A percentile compares a stretch with the other conserved stretches of the same genome.
Conservation (phyloP, 2,888 invertebrate genomes). For the Emesis furor region DNA sequence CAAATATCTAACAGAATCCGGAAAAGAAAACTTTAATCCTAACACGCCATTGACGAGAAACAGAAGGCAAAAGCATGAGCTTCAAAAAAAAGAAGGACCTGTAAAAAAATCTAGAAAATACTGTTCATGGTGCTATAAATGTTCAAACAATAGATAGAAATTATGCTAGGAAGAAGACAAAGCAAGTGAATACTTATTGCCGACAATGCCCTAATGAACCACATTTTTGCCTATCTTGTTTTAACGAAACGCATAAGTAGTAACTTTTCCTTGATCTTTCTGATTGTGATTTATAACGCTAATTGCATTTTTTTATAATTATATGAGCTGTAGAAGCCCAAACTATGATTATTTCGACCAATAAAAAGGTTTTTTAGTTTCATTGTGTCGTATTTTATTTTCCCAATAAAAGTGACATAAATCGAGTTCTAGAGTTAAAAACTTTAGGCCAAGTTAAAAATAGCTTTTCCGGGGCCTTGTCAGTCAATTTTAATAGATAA, state of each 20-base stretch:
- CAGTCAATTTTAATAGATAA: conserved; percentile 60
- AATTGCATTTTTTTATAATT: conserved; percentile 35
- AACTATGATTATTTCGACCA: conserved; percentile 41
- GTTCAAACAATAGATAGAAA: conserved; percentile 34
- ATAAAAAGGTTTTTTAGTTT: conserved; percentile 34
- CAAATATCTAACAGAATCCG: conserved; percentile 50
- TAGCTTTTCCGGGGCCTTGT: conserved; percentile 53
- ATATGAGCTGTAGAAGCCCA: conserved; percentile 32
- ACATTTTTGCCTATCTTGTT: conserved; percentile 68
- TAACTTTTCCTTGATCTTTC: conserved; percentile 28
- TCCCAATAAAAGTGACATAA: conserved; percentile 38
- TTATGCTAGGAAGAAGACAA: conserved; percentile 35
- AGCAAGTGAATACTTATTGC: conserved; percentile 60
- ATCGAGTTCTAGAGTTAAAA: conserved; percentile 42
- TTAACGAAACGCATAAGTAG: conserved; percentile 58
- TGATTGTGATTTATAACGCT: conserved; percentile 19
- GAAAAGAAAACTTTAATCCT: conserved; percentile 61
- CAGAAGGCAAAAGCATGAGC: conserved; percentile 34
- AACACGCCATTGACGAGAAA: conserved; percentile 28
- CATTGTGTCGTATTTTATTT: conserved; percentile 43
- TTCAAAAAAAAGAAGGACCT: conserved; percentile 28
- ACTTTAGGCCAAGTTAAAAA: conserved; percentile 38
- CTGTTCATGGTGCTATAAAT: conserved; percentile 28
- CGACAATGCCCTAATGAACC: conserved; percentile 63
- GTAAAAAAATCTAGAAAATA: conserved; percentile 35